Evolutionary conservation across 2,888 invertebrate species (phyloP).

Genomic region (Amphiduros pacificus): DNA sequence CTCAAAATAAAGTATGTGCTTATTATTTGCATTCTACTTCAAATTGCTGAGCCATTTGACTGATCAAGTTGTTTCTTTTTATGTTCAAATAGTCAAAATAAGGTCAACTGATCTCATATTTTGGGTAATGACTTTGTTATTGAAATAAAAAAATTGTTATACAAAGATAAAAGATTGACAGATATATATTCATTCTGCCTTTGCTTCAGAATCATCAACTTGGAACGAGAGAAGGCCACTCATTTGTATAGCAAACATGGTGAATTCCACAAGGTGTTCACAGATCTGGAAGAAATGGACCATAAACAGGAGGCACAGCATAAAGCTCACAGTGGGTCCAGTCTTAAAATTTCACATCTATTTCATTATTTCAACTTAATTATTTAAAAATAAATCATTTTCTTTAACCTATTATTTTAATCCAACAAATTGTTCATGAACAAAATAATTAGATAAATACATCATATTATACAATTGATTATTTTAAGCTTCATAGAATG

Average conservation of each 20-base stretch:
- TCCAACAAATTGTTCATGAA: not conserved
- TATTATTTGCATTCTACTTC: too few species aligned
- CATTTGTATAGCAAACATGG: constrained; percentile 51
- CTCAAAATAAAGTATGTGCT: constrained; percentile 48
- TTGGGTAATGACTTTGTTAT: too few species aligned
- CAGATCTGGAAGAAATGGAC: constrained; percentile 46
- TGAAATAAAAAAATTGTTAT: too few species aligned
- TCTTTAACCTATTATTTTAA: not conserved
- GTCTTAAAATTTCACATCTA: not conserved
- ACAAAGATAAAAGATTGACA: too few species aligned
- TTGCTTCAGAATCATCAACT: constrained; percentile 43
- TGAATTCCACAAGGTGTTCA: constrained; percentile 48
- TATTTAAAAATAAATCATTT: not conserved
- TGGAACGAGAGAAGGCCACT: constrained; percentile 51
- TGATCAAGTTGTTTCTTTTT: too few species aligned
- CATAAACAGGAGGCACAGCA: constrained; percentile 39
- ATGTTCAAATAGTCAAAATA: too few species aligned
- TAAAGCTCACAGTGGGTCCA: constrained; percentile 46
- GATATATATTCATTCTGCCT: constrained; percentile 2
- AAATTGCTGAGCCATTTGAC: too few species aligned
- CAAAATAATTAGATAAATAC: not conserved
- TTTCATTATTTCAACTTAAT: not conserved
- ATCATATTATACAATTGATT: not conserved
- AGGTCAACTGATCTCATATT: too few species aligned
- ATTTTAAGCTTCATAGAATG: not conserved